These are phyloP conservation scores for Bombus waltoni DNA, from an alignment of 1,140 invertebrate species.

Conservation along the genomic window DNA sequence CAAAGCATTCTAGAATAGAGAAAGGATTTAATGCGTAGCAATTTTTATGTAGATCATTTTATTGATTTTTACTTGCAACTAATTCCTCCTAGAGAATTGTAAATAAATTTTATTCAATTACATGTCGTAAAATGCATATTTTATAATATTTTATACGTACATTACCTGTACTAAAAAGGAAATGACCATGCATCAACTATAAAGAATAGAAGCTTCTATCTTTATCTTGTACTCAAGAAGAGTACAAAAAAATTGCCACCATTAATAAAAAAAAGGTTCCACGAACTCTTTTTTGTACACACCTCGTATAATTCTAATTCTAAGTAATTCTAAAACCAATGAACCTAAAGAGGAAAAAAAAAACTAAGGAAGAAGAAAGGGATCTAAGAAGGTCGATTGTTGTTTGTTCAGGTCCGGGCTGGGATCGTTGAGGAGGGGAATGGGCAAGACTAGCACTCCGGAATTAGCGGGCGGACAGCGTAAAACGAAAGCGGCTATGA, in stretches of 20 bases:
- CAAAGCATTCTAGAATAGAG: no score
- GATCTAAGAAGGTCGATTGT: background rate
- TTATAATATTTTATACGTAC: no score
- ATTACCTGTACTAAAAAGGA: no score
- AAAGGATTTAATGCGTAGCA: background rate
- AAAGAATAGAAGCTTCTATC: background rate
- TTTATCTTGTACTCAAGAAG: background rate
- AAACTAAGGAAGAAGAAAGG: background rate
- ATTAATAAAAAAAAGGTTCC: background rate
- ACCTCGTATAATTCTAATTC: background rate
- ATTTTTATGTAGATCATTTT: background rate
- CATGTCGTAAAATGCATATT: no score
- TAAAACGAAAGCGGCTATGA: conserved; percentile 79
- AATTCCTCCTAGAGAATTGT: no score
- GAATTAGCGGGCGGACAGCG: conserved; percentile 66
- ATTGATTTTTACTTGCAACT: no score
- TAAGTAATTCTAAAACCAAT: background rate
- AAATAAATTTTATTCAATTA: no score
- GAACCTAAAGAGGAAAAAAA: background rate
- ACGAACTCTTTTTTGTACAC: background rate
- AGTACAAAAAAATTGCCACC: background rate
- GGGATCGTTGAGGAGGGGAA: conserved; percentile 76
- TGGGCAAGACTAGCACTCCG: conserved; percentile 68
- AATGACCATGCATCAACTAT: no score
- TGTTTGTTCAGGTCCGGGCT: conserved; percentile 74